A percentile compares a stretch with the other conserved stretches of the same genome.
Evolutionary conservation across 2,888 invertebrate genomes (phyloP).

Genomic region (Lissocephala sabroskyi): DNA sequence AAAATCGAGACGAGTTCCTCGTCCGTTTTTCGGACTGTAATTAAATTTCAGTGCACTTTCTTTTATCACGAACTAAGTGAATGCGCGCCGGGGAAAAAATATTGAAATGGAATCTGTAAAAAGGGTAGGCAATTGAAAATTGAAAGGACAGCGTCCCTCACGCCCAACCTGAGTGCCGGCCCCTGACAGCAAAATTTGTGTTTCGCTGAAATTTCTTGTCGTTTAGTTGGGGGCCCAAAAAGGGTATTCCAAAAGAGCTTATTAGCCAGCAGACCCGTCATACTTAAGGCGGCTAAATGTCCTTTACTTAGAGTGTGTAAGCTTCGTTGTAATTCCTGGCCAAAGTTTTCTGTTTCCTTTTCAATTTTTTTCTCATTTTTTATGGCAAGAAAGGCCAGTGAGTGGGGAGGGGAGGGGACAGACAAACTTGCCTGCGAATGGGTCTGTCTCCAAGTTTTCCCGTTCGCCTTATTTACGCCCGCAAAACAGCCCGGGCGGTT

Average conservation of each 20-base stretch:
- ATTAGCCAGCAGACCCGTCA: too few species aligned
- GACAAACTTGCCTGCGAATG: conserved; percentile 7
- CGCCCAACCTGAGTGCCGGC: too few species aligned
- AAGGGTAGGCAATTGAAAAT: background rate
- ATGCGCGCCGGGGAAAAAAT: conserved; percentile 17
- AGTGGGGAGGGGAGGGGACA: background rate
- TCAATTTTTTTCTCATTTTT: too few species aligned
- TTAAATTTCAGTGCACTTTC: conserved; percentile 40
- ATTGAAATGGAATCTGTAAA: conserved; percentile 20
- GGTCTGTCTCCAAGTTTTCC: background rate
- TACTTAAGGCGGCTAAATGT: too few species aligned
- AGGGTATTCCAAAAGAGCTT: conserved; percentile 1
- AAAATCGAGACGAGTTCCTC: conserved; percentile 3
- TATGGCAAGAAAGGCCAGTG: too few species aligned
- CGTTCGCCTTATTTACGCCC: conserved; percentile 22
- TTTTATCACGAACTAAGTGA: too few species aligned
- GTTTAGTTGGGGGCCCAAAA: too few species aligned
- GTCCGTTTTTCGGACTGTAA: conserved; percentile 27
- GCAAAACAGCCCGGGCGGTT: background rate
- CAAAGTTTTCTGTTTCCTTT: background rate
- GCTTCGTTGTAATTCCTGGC: too few species aligned
- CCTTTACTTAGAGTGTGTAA: too few species aligned
- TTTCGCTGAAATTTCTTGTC: too few species aligned
- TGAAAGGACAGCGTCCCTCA: background rate
- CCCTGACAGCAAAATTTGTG: background rate